These are phyloP conservation scores for Chloebia gouldiae DNA, from an alignment of 2,113 vertebrate genomes.

Conservation along the genomic window DNA sequence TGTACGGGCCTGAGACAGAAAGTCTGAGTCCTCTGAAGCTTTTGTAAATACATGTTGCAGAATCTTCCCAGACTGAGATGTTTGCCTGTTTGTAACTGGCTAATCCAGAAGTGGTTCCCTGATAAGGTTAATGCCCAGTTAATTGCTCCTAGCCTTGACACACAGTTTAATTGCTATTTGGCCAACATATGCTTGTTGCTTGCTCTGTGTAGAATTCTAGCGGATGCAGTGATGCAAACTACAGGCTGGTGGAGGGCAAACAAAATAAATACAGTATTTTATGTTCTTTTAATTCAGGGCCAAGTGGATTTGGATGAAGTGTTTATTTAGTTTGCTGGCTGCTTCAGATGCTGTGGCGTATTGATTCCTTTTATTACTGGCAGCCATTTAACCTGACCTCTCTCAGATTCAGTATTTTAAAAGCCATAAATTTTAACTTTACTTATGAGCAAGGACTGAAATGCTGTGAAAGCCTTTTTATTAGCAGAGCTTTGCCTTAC, in stretches of 20 bases:
- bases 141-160: conserved; percentile 72
- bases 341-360: conserved; percentile 76
- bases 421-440: conserved; percentile 82
- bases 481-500: conserved; percentile 70
- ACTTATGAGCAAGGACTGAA: conserved; percentile 73
- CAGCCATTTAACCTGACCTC: conserved; percentile 80
- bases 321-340: conserved; percentile 83
- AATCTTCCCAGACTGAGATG: conserved; percentile 38
- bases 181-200: conserved; percentile 67
- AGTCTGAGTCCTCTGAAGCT: conserved; percentile 52
- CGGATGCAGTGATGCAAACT: conserved; percentile 53
- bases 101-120: conserved; percentile 61
- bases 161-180: conserved; percentile 69
- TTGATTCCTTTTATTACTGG: conserved; percentile 83
- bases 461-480: conserved; percentile 80
- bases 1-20: conserved; percentile 12
- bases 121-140: conserved; percentile 75
- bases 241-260: conserved; percentile 68
- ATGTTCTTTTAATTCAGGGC: conserved; percentile 83
- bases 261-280: conserved; percentile 83
- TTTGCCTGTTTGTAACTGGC: conserved; percentile 58
- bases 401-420: conserved; percentile 81
- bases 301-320: conserved; percentile 85
- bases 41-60: conserved; percentile 58
- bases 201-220: conserved; percentile 59